Conservation (phyloP, 2,113 vertebrate species). For the Ptyas mucosa region DNA sequence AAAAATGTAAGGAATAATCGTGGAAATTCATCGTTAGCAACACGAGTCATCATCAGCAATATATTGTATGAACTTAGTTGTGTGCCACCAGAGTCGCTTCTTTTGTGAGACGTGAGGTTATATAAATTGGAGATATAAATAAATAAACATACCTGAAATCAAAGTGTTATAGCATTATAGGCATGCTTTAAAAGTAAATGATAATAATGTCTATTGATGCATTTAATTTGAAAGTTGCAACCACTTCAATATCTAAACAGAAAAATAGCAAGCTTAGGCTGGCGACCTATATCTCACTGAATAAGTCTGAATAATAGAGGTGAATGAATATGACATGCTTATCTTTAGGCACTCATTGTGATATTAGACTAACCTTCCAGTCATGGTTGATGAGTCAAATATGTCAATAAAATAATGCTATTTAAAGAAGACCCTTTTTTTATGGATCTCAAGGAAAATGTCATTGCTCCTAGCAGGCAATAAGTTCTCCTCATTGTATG, state of each 20-base stretch:
- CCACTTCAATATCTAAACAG: background rate
- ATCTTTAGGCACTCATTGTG: slow-evolving; percentile 14
- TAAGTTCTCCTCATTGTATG: slow-evolving; percentile 25
- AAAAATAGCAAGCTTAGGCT: background rate
- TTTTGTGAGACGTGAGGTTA: background rate
- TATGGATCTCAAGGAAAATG: slow-evolving; percentile 22
- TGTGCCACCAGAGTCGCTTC: background rate
- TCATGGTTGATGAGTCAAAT: slow-evolving; percentile 25
- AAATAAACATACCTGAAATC: background rate
- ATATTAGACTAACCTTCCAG: slow-evolving; percentile 32
- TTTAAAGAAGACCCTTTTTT: slow-evolving; percentile 31
- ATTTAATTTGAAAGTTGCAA: background rate
- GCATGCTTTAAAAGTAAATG: background rate
- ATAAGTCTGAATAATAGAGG: background rate
- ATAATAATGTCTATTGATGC: background rate
- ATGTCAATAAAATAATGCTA: slow-evolving; percentile 30
- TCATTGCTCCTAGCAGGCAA: slow-evolving; percentile 26
- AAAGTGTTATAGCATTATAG: background rate
- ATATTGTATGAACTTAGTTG: background rate
- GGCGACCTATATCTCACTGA: background rate
- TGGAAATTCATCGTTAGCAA: background rate
- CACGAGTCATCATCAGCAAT: background rate
- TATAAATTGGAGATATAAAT: background rate
- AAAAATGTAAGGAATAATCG: background rate
- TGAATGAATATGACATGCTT: slow-evolving; percentile 22